Base-by-base conservation (phyloP, 64 coral and sea anemone species). In the Actinia tenebrosa region DNA sequence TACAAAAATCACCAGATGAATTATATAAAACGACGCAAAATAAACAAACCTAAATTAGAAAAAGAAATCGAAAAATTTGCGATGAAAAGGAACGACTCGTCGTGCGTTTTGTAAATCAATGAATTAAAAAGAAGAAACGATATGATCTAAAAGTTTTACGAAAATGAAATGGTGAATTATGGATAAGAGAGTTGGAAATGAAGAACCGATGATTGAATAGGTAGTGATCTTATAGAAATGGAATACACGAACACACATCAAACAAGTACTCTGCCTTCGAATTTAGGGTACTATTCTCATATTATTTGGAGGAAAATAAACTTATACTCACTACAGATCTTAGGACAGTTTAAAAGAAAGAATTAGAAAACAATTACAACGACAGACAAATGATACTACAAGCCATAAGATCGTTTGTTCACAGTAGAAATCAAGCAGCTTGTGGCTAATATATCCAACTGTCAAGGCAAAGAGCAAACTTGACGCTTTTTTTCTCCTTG, bases 351-450 rank as follows among this genome's bases (percentile, higher is more conserved):
- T 75, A n/a, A 75, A 14, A 11, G 69, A 42, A 75, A 43, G 4
- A 75, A 75, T 75, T 75, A 30, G n/a, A 30, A 75, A 75, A 75
- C 26, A 42, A 75, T 75, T 75, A 25, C n/a, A 14, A 75, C 69
- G 25, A 75, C 10, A 75, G 69, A 5, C 7, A 75, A 75, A 4
- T 75, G 69, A 30, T 42, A 75, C 69, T 75, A 11, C 26, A 1
- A 30, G 69, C 69, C 69, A 75, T 75, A 75, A 75, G 69, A 42
- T 42, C 27, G 69, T 30, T 13, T 9, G 23, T 42, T 75, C 69
- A 10, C 69, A 75, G 69, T 42, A 11, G 69, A 75, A 15, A 30
- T 75, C 69, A 1, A 37, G 30, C 5, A 30, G 26, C 69, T 75
- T 75, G 69, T 75, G 69, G 69, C 69, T 27, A 10, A 58, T 8